Evolutionary conservation across 2,113 vertebrate genomes (phyloP), one percentile per base, ranked within the genome.

Genomic region (Uria lomvia): DNA sequence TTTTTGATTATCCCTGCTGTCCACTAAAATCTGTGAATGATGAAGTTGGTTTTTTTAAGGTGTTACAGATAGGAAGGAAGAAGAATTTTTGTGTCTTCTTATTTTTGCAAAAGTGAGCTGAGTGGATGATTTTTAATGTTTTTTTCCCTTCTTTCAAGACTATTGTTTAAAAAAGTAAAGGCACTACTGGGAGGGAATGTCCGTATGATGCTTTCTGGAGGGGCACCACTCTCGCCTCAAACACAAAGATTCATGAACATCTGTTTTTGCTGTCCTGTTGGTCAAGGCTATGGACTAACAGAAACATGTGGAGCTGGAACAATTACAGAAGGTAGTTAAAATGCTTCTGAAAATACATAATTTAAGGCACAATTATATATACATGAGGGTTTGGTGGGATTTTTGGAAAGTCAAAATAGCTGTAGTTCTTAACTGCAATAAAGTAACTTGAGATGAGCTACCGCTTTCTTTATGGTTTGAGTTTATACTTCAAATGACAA

Each of bases 161-260:
- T 99, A 5, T 78, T 99, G 76, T 99, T 99, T 97, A 98, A 97
- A 86, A 99, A 99, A 93, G 99, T 99, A 30, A 99, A 99, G 94
- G 98, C 98, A 4, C 96, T 99, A 26, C 97, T 99, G 71, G 99
- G 99, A 36, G 99, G 99, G 8, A 98, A 98, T 12, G 95, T 99
- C 66, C 98, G 99, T 8, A 98, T 99, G 98, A 99, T 99, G 99
- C 92, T 99, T 67, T 99, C 98, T 11, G 99, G 99, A 21, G 99
- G 99, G 26, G 99, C 99, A 2, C 99, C 99, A 0, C 98, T 99
- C 63, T 99, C 99, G 1, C 92, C 99, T 2, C 99, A 98, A 5
- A 99, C 99, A 27, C 99, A 99, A 52, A 97, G 99, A 29, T 99
- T 99, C 92, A 99, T 99, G 99, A 99, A 99, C 63, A 98, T 99